phyloP scores from a whole-genome alignment of 2,888 invertebrate genomes.

The Desoria tigrina region DNA sequence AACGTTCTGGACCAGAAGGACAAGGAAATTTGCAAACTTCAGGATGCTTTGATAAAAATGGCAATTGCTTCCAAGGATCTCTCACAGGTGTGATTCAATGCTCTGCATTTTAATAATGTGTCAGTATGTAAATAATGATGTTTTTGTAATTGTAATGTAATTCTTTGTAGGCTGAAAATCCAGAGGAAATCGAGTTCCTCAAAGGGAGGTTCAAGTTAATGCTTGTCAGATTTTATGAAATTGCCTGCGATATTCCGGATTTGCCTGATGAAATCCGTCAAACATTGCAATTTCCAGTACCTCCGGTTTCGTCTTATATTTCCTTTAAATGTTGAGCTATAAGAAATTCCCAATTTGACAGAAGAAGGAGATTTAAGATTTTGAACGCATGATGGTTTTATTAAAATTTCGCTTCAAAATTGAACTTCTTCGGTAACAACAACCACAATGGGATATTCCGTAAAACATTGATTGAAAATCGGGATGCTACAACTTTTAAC shows the following conservation, averaged over 20 bases:
- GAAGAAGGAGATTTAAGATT: too few species aligned
- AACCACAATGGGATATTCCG: too few species aligned
- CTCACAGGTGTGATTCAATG: constrained; percentile 40
- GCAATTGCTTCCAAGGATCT: constrained; percentile 48
- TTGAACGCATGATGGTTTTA: too few species aligned
- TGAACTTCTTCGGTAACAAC: too few species aligned
- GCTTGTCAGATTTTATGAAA: constrained; percentile 41
- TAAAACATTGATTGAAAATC: too few species aligned
- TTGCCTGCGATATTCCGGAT: constrained; percentile 45
- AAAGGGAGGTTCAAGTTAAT: constrained; percentile 46
- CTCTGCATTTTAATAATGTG: neutral
- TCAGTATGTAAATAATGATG: too few species aligned
- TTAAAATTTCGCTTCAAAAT: too few species aligned
- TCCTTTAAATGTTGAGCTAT: constrained; percentile 27
- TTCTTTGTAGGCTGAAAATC: constrained; percentile 32
- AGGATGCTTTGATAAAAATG: constrained; percentile 44
- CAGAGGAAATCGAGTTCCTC: constrained; percentile 41
- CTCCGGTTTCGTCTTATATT: constrained; percentile 13
- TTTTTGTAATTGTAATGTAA: too few species aligned
- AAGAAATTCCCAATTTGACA: too few species aligned
- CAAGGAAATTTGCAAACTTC: constrained; percentile 24
- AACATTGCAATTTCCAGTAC: constrained; percentile 25
- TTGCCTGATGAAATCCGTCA: constrained; percentile 32
- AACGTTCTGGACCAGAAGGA: neutral
- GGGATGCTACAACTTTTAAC: too few species aligned